phyloP scores from a whole-genome alignment of 2,797 vertebrate genomes.

The Cyclura pinguis region DNA sequence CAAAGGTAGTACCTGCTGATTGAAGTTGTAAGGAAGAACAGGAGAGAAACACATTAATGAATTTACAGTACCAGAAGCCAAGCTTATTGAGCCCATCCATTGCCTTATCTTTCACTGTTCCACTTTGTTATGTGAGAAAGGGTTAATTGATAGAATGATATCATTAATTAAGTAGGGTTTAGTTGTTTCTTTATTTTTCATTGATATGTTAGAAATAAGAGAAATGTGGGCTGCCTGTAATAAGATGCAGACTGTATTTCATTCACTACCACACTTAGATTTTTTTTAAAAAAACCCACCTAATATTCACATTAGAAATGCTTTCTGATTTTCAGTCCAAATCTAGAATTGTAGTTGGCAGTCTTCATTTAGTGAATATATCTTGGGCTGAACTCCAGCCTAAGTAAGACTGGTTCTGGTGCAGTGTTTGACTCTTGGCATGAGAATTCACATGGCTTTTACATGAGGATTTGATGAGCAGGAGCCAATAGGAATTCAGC shows the following conservation, averaged over 20 bases:
- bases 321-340: conserved; percentile 1
- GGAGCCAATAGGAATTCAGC: background rate
- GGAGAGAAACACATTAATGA: background rate
- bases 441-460: background rate
- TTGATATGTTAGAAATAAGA: background rate
- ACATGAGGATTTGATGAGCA: background rate
- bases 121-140: background rate
- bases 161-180: background rate
- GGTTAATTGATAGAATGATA: background rate
- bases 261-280: background rate
- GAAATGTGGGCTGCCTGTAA: background rate
- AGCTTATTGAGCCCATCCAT: conserved; percentile 16
- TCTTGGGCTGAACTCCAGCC: background rate
- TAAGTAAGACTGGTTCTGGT: background rate
- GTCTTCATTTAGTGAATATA: background rate
- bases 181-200: conserved; percentile 3
- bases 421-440: background rate
- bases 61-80: conserved; percentile 24
- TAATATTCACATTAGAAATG: background rate
- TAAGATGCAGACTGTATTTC: conserved; percentile 1
- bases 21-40: background rate
- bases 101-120: conserved; percentile 35
- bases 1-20: conserved; percentile 12
- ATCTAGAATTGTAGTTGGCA: background rate
- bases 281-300: background rate